Evolutionary conservation across 2,797 vertebrate species (phyloP), one percentile per base, ranked within the genome.

Genomic region (Galaxias olidus): DNA sequence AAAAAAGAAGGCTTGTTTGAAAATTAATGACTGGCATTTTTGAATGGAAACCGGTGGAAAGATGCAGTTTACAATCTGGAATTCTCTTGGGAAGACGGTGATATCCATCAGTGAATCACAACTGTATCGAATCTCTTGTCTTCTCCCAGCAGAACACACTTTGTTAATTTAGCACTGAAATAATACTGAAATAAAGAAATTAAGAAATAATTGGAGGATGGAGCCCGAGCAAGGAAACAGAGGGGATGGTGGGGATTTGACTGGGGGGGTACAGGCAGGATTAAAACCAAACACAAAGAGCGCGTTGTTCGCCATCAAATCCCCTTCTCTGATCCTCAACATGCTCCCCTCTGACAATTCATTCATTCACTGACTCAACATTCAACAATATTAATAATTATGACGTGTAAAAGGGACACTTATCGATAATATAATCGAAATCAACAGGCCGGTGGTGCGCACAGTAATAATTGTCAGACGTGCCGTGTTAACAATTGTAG

Each of bases 261-360:
- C 40, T 66, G 51, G 65, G 69, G 80, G 56, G 52, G 73, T 76
- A 68, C 81, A 72, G 76, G 73, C 71, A 71, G 81, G 91, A 91
- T 92, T 92, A 92, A 83, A 81, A 57, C 63, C 65, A 30, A 66
- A 73, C 86, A 92, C 88, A 92, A 92, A 90, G 89, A 79, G 44
- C 71, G 64, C 73, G 76, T 90, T 92, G 91, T 92, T 90, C 87
- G 82, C 75, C 57, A 59, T 82, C 75, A 91, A 92, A 91, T 90
- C 88, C 88, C 64, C 74, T 74, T 78, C 9, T 30, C 82, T 89
- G 84, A 90, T 90, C 87, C 88, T 76, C 79, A 77, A 84, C 87
- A 87, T 86, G 74, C 84, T 87, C 76, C 84, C 70, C 79, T 72
- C 61, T 66, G 56, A 52, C 65, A 70, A 72, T 68, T 78, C 77